Evolutionary conservation across 2,797 vertebrate genomes (phyloP).

Genomic region (Podargus strigoides): DNA sequence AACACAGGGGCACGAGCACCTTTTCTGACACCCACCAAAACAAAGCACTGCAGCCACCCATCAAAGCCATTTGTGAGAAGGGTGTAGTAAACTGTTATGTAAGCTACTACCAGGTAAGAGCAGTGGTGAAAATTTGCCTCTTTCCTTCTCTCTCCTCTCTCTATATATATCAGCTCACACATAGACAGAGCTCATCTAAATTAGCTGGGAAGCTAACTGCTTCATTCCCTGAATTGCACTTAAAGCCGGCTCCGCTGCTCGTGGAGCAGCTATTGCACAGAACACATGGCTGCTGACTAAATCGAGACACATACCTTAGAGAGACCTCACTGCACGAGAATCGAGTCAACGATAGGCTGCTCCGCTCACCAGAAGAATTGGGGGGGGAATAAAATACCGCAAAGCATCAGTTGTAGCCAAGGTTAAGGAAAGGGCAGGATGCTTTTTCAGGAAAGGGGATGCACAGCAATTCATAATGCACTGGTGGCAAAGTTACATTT

Average conservation of each 20-base stretch:
- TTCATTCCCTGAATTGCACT: constrained; percentile 48
- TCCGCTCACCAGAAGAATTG: neutral
- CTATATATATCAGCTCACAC: constrained; percentile 25
- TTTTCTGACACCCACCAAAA: neutral
- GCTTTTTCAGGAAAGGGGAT: constrained; percentile 27
- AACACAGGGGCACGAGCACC: neutral
- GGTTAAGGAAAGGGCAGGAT: constrained; percentile 54
- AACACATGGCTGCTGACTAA: constrained; percentile 39
- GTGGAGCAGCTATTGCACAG: constrained; percentile 11
- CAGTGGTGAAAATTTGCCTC: constrained; percentile 3
- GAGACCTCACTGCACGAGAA: constrained; percentile 14
- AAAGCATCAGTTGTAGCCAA: constrained; percentile 10
- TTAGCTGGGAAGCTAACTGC: constrained; percentile 31
- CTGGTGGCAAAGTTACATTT: neutral
- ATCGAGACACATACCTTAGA: neutral
- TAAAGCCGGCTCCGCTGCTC: neutral
- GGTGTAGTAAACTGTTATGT: constrained; percentile 22
- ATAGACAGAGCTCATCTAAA: constrained; percentile 3
- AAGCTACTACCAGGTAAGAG: constrained; percentile 19
- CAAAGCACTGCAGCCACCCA: neutral
- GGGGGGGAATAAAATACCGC: neutral
- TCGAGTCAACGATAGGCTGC: neutral
- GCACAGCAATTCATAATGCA: neutral
- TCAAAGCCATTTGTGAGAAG: constrained; percentile 14
- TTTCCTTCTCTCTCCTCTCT: constrained; percentile 9